Evolutionary conservation across 2,888 invertebrate species (phyloP).

Genomic region (Merodon equestris): DNA sequence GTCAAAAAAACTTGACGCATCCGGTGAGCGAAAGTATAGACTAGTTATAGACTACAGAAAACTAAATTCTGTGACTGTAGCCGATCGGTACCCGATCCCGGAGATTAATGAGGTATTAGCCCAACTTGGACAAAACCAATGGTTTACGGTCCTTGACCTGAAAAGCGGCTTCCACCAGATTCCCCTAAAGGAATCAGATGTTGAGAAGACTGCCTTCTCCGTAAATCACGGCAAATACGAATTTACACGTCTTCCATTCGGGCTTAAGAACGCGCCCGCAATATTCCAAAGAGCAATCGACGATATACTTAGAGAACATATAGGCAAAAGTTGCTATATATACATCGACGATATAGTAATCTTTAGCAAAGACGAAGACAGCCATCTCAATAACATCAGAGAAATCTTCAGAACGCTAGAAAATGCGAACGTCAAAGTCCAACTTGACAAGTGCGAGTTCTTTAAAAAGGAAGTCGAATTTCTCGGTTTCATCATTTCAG

Average conservation of each 20-base stretch:
- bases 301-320: slow-evolving; percentile 23
- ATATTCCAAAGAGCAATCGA: slow-evolving; percentile 33
- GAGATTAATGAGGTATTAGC: slow-evolving; percentile 22
- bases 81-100: slow-evolving; percentile 33
- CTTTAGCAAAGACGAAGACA: slow-evolving; percentile 30
- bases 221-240: slow-evolving; percentile 35
- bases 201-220: slow-evolving; percentile 30
- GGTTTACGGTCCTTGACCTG: slow-evolving; percentile 18
- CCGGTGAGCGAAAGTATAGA: slow-evolving; percentile 3
- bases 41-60: slow-evolving; percentile 42
- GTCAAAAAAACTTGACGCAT: slow-evolving; percentile 10
- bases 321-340: slow-evolving; percentile 29
- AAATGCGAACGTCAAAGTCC: slow-evolving; percentile 28
- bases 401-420: slow-evolving; percentile 30
- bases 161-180: slow-evolving; percentile 52
- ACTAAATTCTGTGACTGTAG: slow-evolving; percentile 38
- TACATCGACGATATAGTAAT: slow-evolving; percentile 49
- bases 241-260: slow-evolving; percentile 42
- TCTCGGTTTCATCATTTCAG: slow-evolving; percentile 19
- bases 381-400: slow-evolving; percentile 35
- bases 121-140: slow-evolving; percentile 19
- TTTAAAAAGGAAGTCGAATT: slow-evolving; percentile 34
- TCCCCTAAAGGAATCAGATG: slow-evolving; percentile 30
- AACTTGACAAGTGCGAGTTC: slow-evolving; percentile 42
- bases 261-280: slow-evolving; percentile 41